Base-by-base conservation (phyloP, 2,113 vertebrate species). In the Chaetorhynchus papuensis region DNA sequence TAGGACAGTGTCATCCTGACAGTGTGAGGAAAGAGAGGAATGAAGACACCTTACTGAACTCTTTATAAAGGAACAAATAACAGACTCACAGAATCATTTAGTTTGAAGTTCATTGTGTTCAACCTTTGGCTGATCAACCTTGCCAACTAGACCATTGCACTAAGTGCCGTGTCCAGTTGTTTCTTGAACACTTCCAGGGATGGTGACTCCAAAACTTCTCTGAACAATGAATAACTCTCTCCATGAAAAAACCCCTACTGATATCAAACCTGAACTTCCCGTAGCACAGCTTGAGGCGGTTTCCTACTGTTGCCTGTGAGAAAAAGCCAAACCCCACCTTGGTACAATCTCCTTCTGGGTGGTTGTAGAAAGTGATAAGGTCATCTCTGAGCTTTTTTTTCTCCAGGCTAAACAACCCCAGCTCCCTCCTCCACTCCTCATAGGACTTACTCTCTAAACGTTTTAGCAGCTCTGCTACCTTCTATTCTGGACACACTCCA, bases 251-350 rank as follows among this genome's bases (percentile, higher is more conserved):
- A 30, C 3, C 47, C 35, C 17, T 18, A 10, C 21, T 80, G 22
- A 50, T 35, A 11, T 42, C 35, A 54, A 57, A 37, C 35, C 14
- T 42, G 50, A 56, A 72, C 8, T n/a, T 88, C 9, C 21, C 4
- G 3, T 31, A 64, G 4, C 4, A 21, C 26, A 27, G 11, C 17
- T 21, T 80, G 26, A 31, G 20, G 10, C 9, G 0, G 0, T 37
- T 50, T 88, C 42, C 9, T 19, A 10, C 26, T 27, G 9, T 5
- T 64, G 31, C 14, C 35, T 31, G 30, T 10, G 35, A 64, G 35
- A 31, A 80, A 49, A 42, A 14, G 50, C 31, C 26, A 27, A 80
- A 24, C 13, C 4, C 9, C 11, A 47, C n/a, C 26, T 56, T 35
- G 24, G 17, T 71, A 31, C 28, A 18, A 28, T 47, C 18, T 45